A percentile compares a stretch with the other conserved stretches of the same genome.
These are phyloP conservation scores for Ypsolopha sequella DNA, from an alignment of 2,888 invertebrate genomes.

Conservation along the genomic window DNA sequence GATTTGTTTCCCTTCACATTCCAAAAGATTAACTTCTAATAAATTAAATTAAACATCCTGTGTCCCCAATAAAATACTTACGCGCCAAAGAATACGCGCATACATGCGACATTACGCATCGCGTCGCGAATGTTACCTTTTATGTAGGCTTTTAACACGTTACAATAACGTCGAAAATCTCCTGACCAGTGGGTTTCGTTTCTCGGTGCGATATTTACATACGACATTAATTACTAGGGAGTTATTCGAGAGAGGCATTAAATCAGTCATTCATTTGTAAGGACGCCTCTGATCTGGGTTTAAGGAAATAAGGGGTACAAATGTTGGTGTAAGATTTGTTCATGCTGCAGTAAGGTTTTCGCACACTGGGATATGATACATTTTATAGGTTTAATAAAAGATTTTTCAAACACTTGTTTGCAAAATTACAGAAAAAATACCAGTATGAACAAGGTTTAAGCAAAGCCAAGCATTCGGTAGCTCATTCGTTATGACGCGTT, in stretches of 20 bases:
- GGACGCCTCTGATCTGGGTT: slow-evolving; percentile 30
- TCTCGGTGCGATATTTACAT: slow-evolving; percentile 7
- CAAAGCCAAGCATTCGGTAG: no score
- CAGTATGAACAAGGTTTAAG: no score
- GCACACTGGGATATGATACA: background rate
- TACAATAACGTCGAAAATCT: no score
- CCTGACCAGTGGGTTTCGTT: no score
- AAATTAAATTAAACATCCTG: slow-evolving; percentile 2
- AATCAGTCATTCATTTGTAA: slow-evolving; percentile 41
- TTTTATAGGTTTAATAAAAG: no score
- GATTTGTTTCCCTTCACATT: no score
- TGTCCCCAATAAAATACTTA: slow-evolving; percentile 1
- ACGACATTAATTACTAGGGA: slow-evolving; percentile 35
- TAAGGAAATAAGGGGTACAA: slow-evolving; percentile 6
- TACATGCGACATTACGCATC: slow-evolving; percentile 24
- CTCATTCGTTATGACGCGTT: no score
- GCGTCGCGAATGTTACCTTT: no score
- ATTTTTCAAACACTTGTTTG: no score
- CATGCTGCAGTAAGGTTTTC: background rate
- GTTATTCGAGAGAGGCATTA: slow-evolving; percentile 40
- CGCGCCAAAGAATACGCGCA: slow-evolving; percentile 2
- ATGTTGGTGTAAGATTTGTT: slow-evolving; percentile 9
- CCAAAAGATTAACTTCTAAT: background rate
- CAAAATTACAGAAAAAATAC: no score
- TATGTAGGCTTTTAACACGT: no score